Conservation (phyloP, 2,888 invertebrate species). For the Heliconius aoede region DNA sequence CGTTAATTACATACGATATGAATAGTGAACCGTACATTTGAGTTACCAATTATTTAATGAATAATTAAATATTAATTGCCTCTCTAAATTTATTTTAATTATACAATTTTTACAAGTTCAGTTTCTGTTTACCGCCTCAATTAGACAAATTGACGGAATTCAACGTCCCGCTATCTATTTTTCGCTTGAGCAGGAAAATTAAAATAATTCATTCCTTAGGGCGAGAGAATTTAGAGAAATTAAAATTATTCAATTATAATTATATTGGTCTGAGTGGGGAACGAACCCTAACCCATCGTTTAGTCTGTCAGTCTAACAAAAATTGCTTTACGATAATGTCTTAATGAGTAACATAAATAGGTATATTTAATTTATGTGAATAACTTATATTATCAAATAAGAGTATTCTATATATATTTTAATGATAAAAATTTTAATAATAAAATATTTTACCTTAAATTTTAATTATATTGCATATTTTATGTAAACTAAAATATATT, state of each 20-base stretch:
- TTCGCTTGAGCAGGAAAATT: background rate
- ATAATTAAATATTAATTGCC: background rate
- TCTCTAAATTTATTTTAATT: background rate
- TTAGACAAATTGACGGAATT: background rate
- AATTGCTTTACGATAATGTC: background rate
- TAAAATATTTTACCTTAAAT: too few relatives aligned
- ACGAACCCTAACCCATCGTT: background rate
- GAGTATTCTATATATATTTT: too few relatives aligned
- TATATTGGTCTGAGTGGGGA: background rate
- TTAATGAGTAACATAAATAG: too few relatives aligned
- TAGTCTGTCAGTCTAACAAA: background rate
- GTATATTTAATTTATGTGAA: background rate
- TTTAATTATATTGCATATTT: too few relatives aligned
- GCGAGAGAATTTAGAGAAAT: background rate
- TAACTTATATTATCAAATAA: background rate
- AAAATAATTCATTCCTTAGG: background rate
- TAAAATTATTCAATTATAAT: background rate
- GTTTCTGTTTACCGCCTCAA: background rate
- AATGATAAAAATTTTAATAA: too few relatives aligned
- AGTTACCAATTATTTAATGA: slow-evolving; percentile 13
- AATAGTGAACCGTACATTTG: too few relatives aligned
- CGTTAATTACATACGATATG: slow-evolving; percentile 1
- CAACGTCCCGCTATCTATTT: background rate
- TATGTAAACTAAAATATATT: too few relatives aligned
- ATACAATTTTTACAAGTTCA: background rate